Base-by-base conservation (phyloP, 2,888 invertebrate species). In the Oligia latruncula region DNA sequence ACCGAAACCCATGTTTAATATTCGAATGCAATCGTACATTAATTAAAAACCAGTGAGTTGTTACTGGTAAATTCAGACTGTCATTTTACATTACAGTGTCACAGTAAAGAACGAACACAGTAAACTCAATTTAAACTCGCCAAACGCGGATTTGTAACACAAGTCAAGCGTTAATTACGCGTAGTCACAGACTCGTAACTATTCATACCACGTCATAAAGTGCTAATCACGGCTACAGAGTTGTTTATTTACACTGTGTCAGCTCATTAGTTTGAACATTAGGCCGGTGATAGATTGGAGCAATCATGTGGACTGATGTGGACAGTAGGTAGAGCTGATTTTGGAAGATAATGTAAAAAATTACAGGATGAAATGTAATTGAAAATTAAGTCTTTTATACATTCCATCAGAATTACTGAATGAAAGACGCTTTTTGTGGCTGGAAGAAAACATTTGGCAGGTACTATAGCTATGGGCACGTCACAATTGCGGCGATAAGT, bases 141-240 rank as follows among this genome's bases (percentile, higher is more conserved):
- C 40, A 66, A 74, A 74, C 65, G n/a, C 17, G 62, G 35, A 72
- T 77, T 77, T 71, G 76, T 68, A 74, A 83, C 66, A 73, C 74
- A 77, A 87, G 72, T 77, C 76, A 64, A 70, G 77, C 64, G 46
- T 76, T 87, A 86, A 87, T 87, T 79, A 84, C 73, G 79, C 82
- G 58, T 78, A 82, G 87, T 87, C 78, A 87, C 82, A 79, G 79
- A 20, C 80, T 62, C 71, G 82, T 80, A 70, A 89, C 77, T 86
- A 87, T 89, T 84, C 85, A 78, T 75, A 49, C 70, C 86, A 81
- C 81, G 88, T 84, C 85, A 88, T 85, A 88, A 84, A 84, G 75
- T 80, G 77, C 81, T 82, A 85, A 88, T 89, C 81, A 87, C 80
- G 29, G 71, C 62, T 74, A 82, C 80, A 77, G 67, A 55, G 81